Evolutionary conservation across 2,797 vertebrate species (phyloP), one percentile per base, ranked within the genome.

Genomic region (Malacoraja senta): DNA sequence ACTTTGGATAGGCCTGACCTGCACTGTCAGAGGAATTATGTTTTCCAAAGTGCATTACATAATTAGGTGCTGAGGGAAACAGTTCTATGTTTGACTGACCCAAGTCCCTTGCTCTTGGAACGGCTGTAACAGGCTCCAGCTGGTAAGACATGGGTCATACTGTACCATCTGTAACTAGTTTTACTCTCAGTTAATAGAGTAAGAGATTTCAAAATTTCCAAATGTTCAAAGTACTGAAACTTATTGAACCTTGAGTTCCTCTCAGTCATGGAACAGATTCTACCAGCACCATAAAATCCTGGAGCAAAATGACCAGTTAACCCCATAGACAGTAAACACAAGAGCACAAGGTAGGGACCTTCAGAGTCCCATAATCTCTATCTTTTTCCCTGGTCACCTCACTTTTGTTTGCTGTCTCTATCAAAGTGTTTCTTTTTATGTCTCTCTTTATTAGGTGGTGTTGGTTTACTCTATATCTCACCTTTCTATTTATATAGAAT

Each of bases 141-240:
- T 88, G 61, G 61, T 65, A 65, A 88, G 32, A 65, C 29, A 15
- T 84, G 29, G 29, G 29, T 35, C 29, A 12, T 29, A 3, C 29
- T 26, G 26, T 3, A 35, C 29, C 53, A 9, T 61, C 29, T 88
- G 61, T 65, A 65, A 63, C 29, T 86, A 88, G 13, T 65, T 65
- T 63, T 88, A 38, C 63, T 88, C 61, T 61, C 68, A 74, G 90
- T 91, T 91, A 91, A 91, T 91, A 74, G 84, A 91, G 71, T 91
- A 44, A 91, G 19, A 74, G 71, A 91, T 91, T 91, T 91, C 24
- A 71, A 44, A 91, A 53, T 9, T 29, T 91, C 15, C 35, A 91
- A 74, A 35, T 74, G 32, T 74, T 72, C 15, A 88, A n/a, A 88
- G 32, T 88, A 32, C 84, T 88, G 61, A 65, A 88, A 68, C 63